phyloP scores from a whole-genome alignment of 2,888 invertebrate species.

The Nemotelus pantherinus region DNA sequence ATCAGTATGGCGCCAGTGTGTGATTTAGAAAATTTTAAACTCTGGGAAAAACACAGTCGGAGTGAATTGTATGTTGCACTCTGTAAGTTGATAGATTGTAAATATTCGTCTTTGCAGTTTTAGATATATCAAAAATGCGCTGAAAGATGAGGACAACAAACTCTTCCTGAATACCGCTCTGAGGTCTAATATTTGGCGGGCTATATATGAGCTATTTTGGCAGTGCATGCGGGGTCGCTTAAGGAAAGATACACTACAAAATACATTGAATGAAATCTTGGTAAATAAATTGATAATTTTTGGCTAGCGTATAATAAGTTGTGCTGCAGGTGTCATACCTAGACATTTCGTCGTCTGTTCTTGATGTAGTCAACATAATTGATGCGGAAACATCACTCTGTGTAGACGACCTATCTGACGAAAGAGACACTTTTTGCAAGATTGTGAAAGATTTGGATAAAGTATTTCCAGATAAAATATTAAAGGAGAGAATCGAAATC shows the following conservation, averaged over 20 bases:
- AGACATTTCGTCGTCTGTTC: slow-evolving; percentile 82
- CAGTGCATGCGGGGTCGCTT: slow-evolving; percentile 80
- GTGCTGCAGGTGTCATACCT: slow-evolving; percentile 75
- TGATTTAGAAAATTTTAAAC: no score
- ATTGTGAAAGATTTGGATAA: slow-evolving; percentile 83
- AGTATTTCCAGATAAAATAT: slow-evolving; percentile 83
- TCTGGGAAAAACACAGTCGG: no score
- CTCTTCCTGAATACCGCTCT: no score
- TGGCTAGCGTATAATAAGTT: background rate
- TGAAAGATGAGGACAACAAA: no score
- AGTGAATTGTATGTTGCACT: no score
- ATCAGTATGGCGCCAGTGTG: no score
- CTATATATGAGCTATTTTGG: slow-evolving; percentile 82
- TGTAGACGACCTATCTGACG: slow-evolving; percentile 74
- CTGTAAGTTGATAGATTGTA: no score
- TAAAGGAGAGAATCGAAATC: slow-evolving; percentile 92
- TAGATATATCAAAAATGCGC: no score
- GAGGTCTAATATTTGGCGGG: slow-evolving; percentile 69
- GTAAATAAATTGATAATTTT: slow-evolving; percentile 67
- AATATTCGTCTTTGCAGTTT: no score
- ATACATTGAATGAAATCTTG: slow-evolving; percentile 78
- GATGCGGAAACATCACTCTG: slow-evolving; percentile 79
- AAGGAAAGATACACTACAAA: slow-evolving; percentile 80
- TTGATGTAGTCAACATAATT: slow-evolving; percentile 85
- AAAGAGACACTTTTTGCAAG: slow-evolving; percentile 79